Evolutionary conservation across 30 jellyfish, hydroid and myxozoan genomes (phyloP).

Genomic region (Phacellophora camtschatica): DNA sequence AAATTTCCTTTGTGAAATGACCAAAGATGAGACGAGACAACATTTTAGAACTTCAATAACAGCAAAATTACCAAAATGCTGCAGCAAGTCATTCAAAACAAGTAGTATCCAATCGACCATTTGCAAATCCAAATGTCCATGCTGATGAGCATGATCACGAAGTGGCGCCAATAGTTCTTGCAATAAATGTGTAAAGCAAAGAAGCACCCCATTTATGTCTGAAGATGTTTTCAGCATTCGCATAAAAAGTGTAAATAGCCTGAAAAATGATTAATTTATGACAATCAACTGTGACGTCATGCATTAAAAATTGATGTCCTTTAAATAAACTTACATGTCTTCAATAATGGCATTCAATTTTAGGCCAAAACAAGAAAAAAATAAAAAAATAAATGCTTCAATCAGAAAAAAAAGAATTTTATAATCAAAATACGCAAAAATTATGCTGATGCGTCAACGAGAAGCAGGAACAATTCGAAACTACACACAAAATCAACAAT

Average conservation of each 20-base stretch:
- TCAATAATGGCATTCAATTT: too few species aligned
- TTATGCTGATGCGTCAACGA: too few species aligned
- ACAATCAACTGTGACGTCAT: neutral
- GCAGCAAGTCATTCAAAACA: conserved; percentile 58
- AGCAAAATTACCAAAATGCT: conserved; percentile 39
- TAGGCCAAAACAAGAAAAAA: too few species aligned
- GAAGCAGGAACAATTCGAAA: too few species aligned
- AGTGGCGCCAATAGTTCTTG: conserved; percentile 31
- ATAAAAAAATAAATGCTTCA: too few species aligned
- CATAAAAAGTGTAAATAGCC: conserved; percentile 58
- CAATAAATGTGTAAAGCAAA: conserved; percentile 30
- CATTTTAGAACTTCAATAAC: neutral
- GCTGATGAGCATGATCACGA: neutral
- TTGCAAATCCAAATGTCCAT: conserved; percentile 1
- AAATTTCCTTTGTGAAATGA: too few species aligned
- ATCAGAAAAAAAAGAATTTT: too few species aligned
- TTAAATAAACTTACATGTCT: neutral
- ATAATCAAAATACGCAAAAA: too few species aligned
- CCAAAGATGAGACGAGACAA: too few species aligned
- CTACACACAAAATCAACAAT: too few species aligned
- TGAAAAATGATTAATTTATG: neutral
- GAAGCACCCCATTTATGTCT: conserved; percentile 30
- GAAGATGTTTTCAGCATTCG: conserved; percentile 29
- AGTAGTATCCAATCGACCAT: conserved; percentile 81
- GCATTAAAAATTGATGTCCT: neutral